These are phyloP conservation scores for Globicephala melas DNA, from an alignment of 2,113 vertebrate genomes.

Conservation along the genomic window DNA sequence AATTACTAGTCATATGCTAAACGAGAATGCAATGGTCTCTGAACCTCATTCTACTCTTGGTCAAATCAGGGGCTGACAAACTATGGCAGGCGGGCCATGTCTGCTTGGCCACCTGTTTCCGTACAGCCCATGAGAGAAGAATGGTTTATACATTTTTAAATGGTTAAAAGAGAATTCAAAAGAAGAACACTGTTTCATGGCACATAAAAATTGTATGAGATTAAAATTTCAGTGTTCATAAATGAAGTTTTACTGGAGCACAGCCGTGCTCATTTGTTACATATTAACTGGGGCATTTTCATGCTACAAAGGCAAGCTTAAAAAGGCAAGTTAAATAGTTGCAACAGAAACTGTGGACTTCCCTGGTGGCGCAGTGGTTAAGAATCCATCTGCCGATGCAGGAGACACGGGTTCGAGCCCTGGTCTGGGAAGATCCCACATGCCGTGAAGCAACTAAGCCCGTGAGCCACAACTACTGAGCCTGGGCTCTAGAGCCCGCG, in stretches of 20 bases:
- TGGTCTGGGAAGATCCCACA: no score
- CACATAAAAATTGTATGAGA: background rate
- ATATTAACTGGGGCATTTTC: background rate
- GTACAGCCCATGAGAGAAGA: background rate
- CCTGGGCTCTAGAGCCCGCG: no score
- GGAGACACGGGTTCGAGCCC: no score
- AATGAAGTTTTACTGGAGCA: background rate
- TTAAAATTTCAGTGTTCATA: background rate
- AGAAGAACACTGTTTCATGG: background rate
- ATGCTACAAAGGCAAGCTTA: background rate
- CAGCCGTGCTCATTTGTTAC: background rate
- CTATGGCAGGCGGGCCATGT: background rate
- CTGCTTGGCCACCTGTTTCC: background rate
- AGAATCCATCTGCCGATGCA: no score
- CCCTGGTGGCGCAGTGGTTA: no score
- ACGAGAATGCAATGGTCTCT: background rate
- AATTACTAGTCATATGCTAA: background rate
- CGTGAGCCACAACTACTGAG: no score
- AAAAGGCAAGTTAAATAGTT: background rate
- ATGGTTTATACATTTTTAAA: background rate
- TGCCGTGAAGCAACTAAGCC: no score
- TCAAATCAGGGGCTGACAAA: background rate
- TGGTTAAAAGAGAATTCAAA: background rate
- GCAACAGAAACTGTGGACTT: background rate
- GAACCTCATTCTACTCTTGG: background rate